phyloP scores from a whole-genome alignment of 2,113 vertebrate genomes.

The Gobiocypris rarus region DNA sequence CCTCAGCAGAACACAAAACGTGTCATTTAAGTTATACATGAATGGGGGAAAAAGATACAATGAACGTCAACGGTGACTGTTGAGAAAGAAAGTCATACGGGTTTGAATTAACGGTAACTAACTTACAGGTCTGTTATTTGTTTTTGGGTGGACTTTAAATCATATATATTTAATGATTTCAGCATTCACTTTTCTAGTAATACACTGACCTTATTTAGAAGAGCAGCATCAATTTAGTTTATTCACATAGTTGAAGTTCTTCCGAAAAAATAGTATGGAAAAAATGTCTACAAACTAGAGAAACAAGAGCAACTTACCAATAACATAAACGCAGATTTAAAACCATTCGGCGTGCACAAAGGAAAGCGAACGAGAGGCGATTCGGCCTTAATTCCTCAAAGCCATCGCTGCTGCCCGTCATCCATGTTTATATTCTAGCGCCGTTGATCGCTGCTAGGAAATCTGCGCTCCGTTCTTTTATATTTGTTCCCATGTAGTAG shows the following conservation, averaged over 20 bases:
- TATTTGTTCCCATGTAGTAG: slow-evolving; percentile 26
- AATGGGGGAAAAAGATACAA: neutral
- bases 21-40: neutral
- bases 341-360: slow-evolving; percentile 12
- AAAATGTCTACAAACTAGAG: neutral
- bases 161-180: neutral
- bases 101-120: neutral
- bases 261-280: neutral
- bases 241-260: neutral
- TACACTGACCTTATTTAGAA: neutral
- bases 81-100: neutral
- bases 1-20: neutral
- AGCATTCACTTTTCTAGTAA: neutral
- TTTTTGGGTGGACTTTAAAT: neutral
- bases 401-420: slow-evolving; percentile 43
- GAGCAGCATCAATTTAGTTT: neutral
- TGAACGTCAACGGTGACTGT: neutral
- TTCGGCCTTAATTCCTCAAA: slow-evolving; percentile 53
- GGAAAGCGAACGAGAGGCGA: neutral
- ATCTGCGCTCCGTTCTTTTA: slow-evolving; percentile 5
- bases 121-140: neutral
- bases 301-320: slow-evolving; percentile 44
- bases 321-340: slow-evolving; percentile 39
- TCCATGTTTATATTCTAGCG: slow-evolving; percentile 56
- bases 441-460: slow-evolving; percentile 20